Percentiles rank a stretch among this genome's conserved stretches.
phyloP scores from a whole-genome alignment of 92 coral and sea anemone genomes.

The Montipora capitata region DNA sequence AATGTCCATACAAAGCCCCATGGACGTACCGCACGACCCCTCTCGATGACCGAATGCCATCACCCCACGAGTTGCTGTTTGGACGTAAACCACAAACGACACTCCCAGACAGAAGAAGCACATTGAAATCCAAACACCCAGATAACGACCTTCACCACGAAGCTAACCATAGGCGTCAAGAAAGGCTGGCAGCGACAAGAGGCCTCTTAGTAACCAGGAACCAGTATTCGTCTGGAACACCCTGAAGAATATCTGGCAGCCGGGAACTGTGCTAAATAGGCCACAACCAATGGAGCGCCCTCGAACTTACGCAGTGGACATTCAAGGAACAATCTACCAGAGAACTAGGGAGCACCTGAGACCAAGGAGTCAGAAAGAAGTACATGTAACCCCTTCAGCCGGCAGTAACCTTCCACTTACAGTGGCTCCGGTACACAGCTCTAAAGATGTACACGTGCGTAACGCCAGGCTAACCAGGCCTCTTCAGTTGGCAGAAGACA shows the following conservation, averaged over 20 bases:
- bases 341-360: neutral
- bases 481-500: neutral
- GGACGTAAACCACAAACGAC: slow-evolving; percentile 22
- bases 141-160: slow-evolving; percentile 58
- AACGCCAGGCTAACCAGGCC: neutral
- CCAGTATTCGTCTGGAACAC: too few relatives aligned
- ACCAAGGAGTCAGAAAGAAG: neutral
- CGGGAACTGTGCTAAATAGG: neutral
- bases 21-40: slow-evolving; percentile 55
- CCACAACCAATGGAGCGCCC: neutral
- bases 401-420: neutral
- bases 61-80: neutral
- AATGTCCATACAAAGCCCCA: slow-evolving; percentile 67
- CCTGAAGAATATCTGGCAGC: neutral
- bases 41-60: neutral
- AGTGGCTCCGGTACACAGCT: neutral
- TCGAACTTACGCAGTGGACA: neutral
- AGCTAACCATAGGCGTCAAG: slow-evolving; percentile 27
- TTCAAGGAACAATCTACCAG: neutral
- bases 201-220: too few relatives aligned
- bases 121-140: slow-evolving; percentile 58
- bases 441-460: neutral
- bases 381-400: neutral
- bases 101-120: slow-evolving; percentile 49
- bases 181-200: neutral